Evolutionary conservation across 2,113 vertebrate genomes (phyloP).

Genomic region (Protobothrops flavoviridis): DNA sequence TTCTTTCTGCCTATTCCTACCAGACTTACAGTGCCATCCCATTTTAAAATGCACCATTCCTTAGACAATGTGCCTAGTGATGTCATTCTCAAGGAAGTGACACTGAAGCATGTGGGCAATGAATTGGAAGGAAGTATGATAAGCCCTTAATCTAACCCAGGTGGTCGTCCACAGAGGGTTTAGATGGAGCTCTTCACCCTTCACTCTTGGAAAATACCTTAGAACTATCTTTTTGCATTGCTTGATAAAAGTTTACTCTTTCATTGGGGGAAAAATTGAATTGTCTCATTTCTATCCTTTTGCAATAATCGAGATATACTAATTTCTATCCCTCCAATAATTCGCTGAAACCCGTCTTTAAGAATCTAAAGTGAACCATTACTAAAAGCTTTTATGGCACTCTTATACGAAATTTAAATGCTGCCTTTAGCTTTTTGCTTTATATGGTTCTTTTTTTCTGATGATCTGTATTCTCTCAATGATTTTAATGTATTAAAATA

Average conservation of each 20-base stretch:
- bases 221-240: neutral
- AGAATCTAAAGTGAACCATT: constrained; percentile 35
- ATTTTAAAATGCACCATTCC: neutral
- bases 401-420: constrained; percentile 23
- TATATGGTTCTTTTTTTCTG: neutral
- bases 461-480: constrained; percentile 17
- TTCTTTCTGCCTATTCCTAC: neutral
- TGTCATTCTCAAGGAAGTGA: neutral
- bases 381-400: neutral
- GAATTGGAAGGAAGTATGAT: neutral
- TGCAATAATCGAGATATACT: constrained; percentile 17
- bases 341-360: neutral
- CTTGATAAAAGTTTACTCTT: neutral
- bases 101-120: neutral
- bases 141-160: neutral
- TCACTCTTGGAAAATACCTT: neutral
- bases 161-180: neutral
- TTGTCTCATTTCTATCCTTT: neutral
- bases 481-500: constrained; percentile 1
- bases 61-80: neutral
- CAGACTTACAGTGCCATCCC: neutral
- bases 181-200: neutral
- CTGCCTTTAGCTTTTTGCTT: constrained; percentile 20
- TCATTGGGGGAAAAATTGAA: constrained; percentile 10
- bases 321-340: neutral